Evolutionary conservation across 1,140 invertebrate species (phyloP).

Genomic region (Zaprionus kolodkinae): DNA sequence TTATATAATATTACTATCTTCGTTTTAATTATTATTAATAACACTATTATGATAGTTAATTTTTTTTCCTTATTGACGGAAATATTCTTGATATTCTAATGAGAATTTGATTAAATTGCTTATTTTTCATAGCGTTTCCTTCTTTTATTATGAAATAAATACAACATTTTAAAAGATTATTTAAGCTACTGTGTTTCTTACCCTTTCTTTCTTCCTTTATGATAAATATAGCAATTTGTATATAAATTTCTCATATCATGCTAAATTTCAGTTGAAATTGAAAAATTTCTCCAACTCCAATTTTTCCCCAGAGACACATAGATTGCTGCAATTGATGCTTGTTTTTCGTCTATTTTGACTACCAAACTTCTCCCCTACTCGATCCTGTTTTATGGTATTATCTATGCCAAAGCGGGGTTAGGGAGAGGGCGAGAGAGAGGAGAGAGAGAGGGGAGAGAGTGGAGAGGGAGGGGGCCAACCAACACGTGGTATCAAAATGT

Average conservation of each 20-base stretch:
- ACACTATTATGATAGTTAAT: too few species aligned
- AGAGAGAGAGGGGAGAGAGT: not conserved
- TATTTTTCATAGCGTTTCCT: too few species aligned
- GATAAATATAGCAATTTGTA: too few species aligned
- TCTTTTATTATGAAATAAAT: too few species aligned
- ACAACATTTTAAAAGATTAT: too few species aligned
- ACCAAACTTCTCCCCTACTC: not conserved
- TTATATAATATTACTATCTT: too few species aligned
- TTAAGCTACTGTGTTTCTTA: too few species aligned
- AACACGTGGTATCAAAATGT: conserved; percentile 76
- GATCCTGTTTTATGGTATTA: conserved; percentile 40
- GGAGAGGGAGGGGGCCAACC: conserved; percentile 20
- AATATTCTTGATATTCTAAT: too few species aligned
- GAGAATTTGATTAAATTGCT: too few species aligned
- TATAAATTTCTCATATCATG: too few species aligned
- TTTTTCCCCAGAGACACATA: not conserved
- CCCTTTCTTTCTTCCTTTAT: not conserved
- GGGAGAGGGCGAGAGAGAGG: conserved; percentile 5
- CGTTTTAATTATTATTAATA: too few species aligned
- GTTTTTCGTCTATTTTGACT: not conserved
- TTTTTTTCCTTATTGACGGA: too few species aligned
- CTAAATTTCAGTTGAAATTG: not conserved
- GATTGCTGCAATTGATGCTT: not conserved
- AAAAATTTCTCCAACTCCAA: not conserved
- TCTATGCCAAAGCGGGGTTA: conserved; percentile 65